phyloP scores from a whole-genome alignment of 2,888 invertebrate genomes.

The Drosophila hawaiiensis region DNA sequence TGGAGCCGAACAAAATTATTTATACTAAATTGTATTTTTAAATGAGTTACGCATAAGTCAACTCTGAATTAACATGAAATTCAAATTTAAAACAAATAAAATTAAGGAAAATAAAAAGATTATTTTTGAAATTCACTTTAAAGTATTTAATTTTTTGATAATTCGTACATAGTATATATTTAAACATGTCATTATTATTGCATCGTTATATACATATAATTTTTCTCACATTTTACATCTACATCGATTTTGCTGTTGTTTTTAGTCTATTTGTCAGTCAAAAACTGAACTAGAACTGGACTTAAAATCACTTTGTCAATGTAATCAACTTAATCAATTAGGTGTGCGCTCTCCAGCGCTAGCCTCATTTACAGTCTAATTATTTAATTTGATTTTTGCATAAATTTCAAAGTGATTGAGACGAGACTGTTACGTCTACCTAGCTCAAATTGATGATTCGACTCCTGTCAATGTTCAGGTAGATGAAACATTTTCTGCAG shows the following conservation, averaged over 20 bases:
- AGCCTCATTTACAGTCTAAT: slow-evolving; percentile 59
- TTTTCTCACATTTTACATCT: background rate
- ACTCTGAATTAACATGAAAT: background rate
- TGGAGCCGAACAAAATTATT: background rate
- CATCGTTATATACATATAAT: background rate
- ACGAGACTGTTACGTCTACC: slow-evolving; percentile 34
- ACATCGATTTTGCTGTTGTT: background rate
- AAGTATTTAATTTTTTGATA: background rate
- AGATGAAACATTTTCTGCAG: slow-evolving; percentile 30
- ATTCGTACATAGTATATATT: background rate
- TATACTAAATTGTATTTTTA: background rate
- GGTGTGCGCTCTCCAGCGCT: slow-evolving; percentile 37
- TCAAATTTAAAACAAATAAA: background rate
- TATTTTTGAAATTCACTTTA: background rate
- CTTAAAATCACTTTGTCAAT: slow-evolving; percentile 55
- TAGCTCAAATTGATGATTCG: slow-evolving; percentile 20
- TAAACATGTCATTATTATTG: background rate
- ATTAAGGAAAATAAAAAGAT: background rate
- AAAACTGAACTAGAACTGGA: slow-evolving; percentile 15
- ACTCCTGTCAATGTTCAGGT: slow-evolving; percentile 15
- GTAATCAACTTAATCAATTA: slow-evolving; percentile 76
- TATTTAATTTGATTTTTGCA: slow-evolving; percentile 72
- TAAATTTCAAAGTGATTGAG: slow-evolving; percentile 51
- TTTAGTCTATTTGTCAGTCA: slow-evolving; percentile 26
- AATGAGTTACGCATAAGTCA: background rate